Percentiles rank a stretch among this genome's conserved stretches.
Evolutionary conservation across 2,888 invertebrate genomes (phyloP).

Genomic region (Clivina fossor): DNA sequence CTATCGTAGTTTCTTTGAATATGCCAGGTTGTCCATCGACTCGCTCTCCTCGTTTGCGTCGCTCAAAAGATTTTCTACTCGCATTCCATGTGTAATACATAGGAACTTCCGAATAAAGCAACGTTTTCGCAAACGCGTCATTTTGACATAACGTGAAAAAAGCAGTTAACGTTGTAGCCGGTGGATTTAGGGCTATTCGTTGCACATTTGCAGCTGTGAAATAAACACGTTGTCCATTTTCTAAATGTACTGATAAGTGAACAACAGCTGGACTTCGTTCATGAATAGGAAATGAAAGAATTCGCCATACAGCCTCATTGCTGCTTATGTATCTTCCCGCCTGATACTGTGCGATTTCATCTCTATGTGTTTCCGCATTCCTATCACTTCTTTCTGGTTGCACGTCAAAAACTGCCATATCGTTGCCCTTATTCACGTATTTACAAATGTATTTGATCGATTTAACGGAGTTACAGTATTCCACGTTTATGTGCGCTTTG

Average conservation of each 20-base stretch:
- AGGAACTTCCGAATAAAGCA: slow-evolving; percentile 38
- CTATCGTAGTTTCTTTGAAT: slow-evolving; percentile 39
- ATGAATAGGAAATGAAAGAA: slow-evolving; percentile 38
- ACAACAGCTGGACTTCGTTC: slow-evolving; percentile 44
- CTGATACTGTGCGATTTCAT: slow-evolving; percentile 42
- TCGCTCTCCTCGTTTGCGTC: slow-evolving; percentile 39
- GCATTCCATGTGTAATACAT: slow-evolving; percentile 38
- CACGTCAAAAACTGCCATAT: slow-evolving; percentile 38
- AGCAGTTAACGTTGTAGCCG: slow-evolving; percentile 37
- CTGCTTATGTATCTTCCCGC: slow-evolving; percentile 42
- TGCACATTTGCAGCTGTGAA: slow-evolving; percentile 37
- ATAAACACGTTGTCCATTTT: slow-evolving; percentile 40
- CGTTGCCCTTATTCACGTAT: slow-evolving; percentile 42
- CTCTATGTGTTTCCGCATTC: slow-evolving; percentile 11
- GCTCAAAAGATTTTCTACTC: slow-evolving; percentile 21
- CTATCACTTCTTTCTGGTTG: too few relatives aligned
- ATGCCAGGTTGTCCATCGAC: slow-evolving; percentile 38
- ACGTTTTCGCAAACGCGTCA: slow-evolving; percentile 36
- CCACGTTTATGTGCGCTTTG: slow-evolving; percentile 47
- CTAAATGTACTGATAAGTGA: slow-evolving; percentile 40
- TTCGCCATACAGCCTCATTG: slow-evolving; percentile 44
- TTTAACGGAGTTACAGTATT: slow-evolving; percentile 49
- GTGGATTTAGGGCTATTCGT: slow-evolving; percentile 33
- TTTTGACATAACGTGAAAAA: slow-evolving; percentile 33
- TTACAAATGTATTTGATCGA: slow-evolving; percentile 50